Evolutionary conservation across 2,888 invertebrate species (phyloP).

Genomic region (Troilus luridus): DNA sequence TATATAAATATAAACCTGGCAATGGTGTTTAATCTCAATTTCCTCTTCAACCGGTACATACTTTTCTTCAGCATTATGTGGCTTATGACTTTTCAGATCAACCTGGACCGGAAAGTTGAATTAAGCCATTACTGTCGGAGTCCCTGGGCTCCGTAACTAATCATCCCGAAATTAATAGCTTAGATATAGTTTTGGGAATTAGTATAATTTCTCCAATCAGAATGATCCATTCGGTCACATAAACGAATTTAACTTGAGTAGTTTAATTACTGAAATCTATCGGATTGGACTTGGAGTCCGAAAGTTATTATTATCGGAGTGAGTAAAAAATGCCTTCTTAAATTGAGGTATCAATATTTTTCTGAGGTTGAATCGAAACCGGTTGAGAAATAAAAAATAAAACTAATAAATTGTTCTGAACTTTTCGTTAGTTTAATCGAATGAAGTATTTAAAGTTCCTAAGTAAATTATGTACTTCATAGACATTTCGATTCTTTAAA

Average conservation of each 20-base stretch:
- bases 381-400: too few relatives aligned
- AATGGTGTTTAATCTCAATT: too few relatives aligned
- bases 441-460: too few relatives aligned
- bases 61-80: too few relatives aligned
- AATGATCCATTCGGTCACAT: neutral
- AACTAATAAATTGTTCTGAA: too few relatives aligned
- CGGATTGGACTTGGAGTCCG: neutral
- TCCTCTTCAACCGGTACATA: too few relatives aligned
- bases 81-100: neutral
- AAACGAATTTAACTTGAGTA: neutral
- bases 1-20: too few relatives aligned
- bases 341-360: neutral
- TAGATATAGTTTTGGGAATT: neutral
- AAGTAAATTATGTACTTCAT: too few relatives aligned
- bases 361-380: too few relatives aligned
- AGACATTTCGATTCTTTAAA: too few relatives aligned
- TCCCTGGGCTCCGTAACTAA: neutral
- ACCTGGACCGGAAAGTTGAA: neutral
- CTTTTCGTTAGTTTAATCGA: too few relatives aligned
- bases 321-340: neutral
- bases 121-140: neutral
- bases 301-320: neutral
- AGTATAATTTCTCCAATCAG: conserved; percentile 18
- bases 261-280: neutral
- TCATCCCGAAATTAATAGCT: conserved; percentile 8